Percentiles rank a stretch among this genome's conserved stretches.
Evolutionary conservation across 2,888 invertebrate genomes (phyloP).

Genomic region (Tolmerus cingulatus): DNA sequence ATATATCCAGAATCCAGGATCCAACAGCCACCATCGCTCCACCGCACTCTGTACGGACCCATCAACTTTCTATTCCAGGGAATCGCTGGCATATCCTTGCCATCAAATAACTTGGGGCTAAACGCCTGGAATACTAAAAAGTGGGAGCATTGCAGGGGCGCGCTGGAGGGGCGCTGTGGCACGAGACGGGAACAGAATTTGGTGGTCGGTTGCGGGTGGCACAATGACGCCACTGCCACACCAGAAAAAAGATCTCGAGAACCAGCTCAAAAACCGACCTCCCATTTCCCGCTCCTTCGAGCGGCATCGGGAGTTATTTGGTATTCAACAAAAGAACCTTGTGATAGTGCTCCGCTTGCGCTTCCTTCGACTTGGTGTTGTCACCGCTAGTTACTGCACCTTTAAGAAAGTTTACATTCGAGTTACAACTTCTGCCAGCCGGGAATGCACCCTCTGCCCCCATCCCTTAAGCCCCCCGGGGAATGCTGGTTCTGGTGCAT

Average conservation of each 20-base stretch:
- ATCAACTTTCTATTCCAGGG: slow-evolving; percentile 30
- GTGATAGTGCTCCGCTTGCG: neutral
- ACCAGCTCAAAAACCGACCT: slow-evolving; percentile 5
- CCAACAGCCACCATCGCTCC: neutral
- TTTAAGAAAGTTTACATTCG: slow-evolving; percentile 33
- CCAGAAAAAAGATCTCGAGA: neutral
- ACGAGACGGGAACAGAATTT: neutral
- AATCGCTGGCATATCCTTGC: slow-evolving; percentile 30
- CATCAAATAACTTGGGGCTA: slow-evolving; percentile 39
- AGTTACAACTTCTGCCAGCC: slow-evolving; percentile 5
- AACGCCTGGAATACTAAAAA: slow-evolving; percentile 35
- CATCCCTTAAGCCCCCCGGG: neutral
- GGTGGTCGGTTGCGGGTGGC: neutral
- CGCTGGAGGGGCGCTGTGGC: neutral
- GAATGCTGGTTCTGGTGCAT: neutral
- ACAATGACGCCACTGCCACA: neutral
- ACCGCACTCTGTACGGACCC: neutral
- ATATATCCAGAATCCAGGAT: neutral
- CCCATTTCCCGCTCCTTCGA: slow-evolving; percentile 1
- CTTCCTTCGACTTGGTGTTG: slow-evolving; percentile 5
- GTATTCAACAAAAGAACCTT: slow-evolving; percentile 27
- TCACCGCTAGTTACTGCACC: slow-evolving; percentile 36
- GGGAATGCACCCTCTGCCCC: neutral
- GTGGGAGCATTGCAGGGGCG: neutral
- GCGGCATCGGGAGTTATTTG: slow-evolving; percentile 7